Conservation (phyloP, 2,888 invertebrate species). For the Cotesia congregata region DNA sequence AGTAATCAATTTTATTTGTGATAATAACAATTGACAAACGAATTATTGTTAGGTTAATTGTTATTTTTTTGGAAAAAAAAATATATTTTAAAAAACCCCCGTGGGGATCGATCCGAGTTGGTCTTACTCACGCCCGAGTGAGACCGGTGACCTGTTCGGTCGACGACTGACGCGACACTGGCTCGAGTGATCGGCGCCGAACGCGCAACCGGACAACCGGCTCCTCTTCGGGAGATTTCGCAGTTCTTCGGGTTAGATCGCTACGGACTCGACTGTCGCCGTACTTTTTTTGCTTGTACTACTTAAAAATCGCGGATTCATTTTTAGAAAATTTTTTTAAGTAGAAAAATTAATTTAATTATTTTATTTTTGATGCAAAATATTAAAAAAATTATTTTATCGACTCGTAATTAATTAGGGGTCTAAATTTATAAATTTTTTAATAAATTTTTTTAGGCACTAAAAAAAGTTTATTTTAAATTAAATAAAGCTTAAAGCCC, state of each 20-base stretch:
- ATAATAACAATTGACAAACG: too few relatives aligned
- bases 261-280: background rate
- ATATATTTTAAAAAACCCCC: constrained; percentile 43
- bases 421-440: too few relatives aligned
- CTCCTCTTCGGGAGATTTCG: constrained; percentile 47
- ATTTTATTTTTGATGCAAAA: too few relatives aligned
- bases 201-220: constrained; percentile 49
- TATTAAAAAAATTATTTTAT: too few relatives aligned
- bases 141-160: constrained; percentile 64
- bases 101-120: constrained; percentile 10
- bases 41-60: background rate
- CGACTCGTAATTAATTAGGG: too few relatives aligned
- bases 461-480: too few relatives aligned
- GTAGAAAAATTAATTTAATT: too few relatives aligned
- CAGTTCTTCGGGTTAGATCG: constrained; percentile 28
- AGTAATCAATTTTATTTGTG: too few relatives aligned
- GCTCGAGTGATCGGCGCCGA: constrained; percentile 52
- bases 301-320: background rate
- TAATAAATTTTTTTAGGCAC: too few relatives aligned
- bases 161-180: constrained; percentile 66
- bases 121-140: constrained; percentile 59
- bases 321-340: background rate
- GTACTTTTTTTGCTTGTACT: background rate
- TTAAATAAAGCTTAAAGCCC: too few relatives aligned
- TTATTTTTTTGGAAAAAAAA: background rate